Evolutionary conservation across 1,140 invertebrate genomes (phyloP), one percentile per base, ranked within the genome.

Genomic region (Bursaphelenchus mucronatus): DNA sequence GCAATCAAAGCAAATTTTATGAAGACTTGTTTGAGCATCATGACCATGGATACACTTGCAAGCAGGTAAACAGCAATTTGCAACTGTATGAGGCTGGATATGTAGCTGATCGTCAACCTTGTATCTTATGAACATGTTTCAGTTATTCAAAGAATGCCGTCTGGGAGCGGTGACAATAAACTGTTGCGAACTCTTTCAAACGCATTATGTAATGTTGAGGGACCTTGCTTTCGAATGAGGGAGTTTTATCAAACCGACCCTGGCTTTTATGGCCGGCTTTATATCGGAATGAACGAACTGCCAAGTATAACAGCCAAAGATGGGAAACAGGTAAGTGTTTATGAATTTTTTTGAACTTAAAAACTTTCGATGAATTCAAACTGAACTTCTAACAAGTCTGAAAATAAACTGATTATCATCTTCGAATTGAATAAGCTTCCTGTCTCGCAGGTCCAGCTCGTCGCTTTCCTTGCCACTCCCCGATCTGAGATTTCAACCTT

Each of bases 171-270:
- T 39, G 7, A 62, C 56, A 19, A 64, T 40, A 10, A n/a, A 50
- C 15, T 65, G 17, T 44, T 21, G 65, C 51, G 43, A 44, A 7
- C 46, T 41, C 30, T 68, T 53, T 44, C 19, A 51, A 46, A 59
- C 13, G 17, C 41, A 59, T 39, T 39, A 66, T 69, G 59, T 73
- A 4, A 70, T 74, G 66, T n/a, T 73, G n/a, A 47, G 70, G 70
- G 70, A 8, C 67, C 71, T 40, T 73, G 70, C 52, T 73, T 75
- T 61, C 57, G 61, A 11, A 17, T 73, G 46, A 41, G 47, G 40
- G 17, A 67, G 9, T 70, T 74, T 47, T 59, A 52, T 30, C 70
- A 73, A 17, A 50, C 59, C 15, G 70, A 67, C 17, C 70, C 70
- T 0, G 70, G 74, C 49, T 67, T 67, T 44, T 46, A 66, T 39